phyloP scores from a whole-genome alignment of 2,888 invertebrate species.

The Lampropteryx suffumata region DNA sequence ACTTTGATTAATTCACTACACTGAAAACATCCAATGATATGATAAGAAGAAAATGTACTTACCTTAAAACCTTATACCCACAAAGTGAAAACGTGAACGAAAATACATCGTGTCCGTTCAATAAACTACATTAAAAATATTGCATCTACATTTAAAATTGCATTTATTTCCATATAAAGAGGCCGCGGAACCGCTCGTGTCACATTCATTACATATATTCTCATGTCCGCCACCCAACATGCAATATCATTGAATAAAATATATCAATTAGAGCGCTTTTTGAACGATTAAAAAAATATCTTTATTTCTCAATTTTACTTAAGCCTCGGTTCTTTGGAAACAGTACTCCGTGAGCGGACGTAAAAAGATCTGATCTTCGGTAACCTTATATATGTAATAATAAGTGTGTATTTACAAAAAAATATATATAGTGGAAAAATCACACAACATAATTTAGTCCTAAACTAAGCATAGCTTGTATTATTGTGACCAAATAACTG shows the following conservation, averaged over 20 bases:
- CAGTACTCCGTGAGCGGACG: not conserved
- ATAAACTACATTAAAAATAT: slow-evolving; percentile 30
- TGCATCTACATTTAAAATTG: slow-evolving; percentile 35
- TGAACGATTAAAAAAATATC: slow-evolving; percentile 60
- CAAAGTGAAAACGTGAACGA: too few relatives aligned
- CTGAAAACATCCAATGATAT: too few relatives aligned
- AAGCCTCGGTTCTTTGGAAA: slow-evolving; percentile 53
- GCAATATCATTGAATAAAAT: slow-evolving; percentile 75
- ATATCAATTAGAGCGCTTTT: slow-evolving; percentile 78
- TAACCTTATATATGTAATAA: too few relatives aligned
- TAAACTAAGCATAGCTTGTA: too few relatives aligned
- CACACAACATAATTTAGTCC: too few relatives aligned
- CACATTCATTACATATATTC: slow-evolving; percentile 67
- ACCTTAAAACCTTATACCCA: too few relatives aligned
- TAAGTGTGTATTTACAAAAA: too few relatives aligned
- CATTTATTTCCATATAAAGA: slow-evolving; percentile 57
- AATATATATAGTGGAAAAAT: too few relatives aligned
- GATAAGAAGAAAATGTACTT: too few relatives aligned
- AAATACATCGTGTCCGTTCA: slow-evolving; percentile 27
- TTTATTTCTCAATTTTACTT: slow-evolving; percentile 77
- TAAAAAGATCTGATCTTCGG: too few relatives aligned
- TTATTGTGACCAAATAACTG: too few relatives aligned
- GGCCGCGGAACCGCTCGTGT: slow-evolving; percentile 56
- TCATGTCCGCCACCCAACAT: slow-evolving; percentile 74
- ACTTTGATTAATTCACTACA: too few relatives aligned